Conservation (phyloP, 2,888 invertebrate genomes). For the Exephanes ischioxanthus region DNA sequence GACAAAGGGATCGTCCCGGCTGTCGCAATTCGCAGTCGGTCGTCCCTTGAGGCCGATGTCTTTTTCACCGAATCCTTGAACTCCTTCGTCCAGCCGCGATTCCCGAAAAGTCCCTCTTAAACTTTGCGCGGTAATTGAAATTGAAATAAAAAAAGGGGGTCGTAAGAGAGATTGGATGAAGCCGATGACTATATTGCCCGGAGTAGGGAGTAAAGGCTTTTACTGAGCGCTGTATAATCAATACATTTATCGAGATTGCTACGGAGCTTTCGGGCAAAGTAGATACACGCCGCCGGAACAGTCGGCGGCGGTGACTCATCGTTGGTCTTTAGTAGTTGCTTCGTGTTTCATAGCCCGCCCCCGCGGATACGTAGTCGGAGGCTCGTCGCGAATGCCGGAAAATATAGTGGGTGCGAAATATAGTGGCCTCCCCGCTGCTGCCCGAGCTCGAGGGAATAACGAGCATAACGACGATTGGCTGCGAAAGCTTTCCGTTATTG, state of each 20-base stretch:
- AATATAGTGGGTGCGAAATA: conserved; percentile 58
- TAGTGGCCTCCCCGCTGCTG: conserved; percentile 53
- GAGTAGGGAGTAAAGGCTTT: neutral
- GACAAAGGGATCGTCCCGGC: conserved; percentile 32
- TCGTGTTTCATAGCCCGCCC: neutral
- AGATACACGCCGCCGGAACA: neutral
- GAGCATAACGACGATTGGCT: conserved; percentile 67
- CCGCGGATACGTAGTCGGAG: neutral
- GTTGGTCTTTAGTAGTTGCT: conserved; percentile 8
- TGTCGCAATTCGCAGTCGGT: neutral
- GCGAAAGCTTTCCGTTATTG: conserved; percentile 68
- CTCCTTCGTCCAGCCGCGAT: neutral
- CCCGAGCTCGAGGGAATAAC: conserved; percentile 50
- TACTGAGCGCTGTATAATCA: conserved; percentile 32
- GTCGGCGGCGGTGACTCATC: conserved; percentile 27
- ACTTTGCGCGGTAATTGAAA: conserved; percentile 13
- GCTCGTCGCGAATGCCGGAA: conserved; percentile 44
- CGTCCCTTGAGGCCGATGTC: neutral
- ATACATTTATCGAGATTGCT: conserved; percentile 54
- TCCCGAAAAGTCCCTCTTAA: too few species aligned
- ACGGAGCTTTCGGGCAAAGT: conserved; percentile 12
- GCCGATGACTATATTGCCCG: conserved; percentile 35
- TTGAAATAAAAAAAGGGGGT: neutral
- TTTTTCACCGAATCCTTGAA: neutral
- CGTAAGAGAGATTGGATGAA: conserved; percentile 34